A percentile compares a stretch with the other conserved stretches of the same genome.
These are phyloP conservation scores for Hypsibius dujardini DNA, from an alignment of 1,140 invertebrate species.

Conservation along the genomic window DNA sequence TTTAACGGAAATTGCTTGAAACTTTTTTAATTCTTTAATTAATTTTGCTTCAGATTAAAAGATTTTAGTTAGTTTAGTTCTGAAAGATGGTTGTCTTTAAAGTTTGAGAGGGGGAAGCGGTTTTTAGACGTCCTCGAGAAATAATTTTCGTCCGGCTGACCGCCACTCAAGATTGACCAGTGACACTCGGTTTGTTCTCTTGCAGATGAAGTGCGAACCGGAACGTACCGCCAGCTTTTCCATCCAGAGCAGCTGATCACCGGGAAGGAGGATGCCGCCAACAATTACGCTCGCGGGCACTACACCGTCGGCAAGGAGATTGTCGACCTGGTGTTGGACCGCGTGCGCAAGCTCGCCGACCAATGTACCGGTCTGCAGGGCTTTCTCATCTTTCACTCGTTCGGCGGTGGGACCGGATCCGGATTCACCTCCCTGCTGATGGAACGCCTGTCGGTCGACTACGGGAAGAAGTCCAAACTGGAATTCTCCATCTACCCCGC, in stretches of 20 bases:
- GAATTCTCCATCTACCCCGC: constrained; percentile 62
- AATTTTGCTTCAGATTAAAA: no score
- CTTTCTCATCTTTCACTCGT: constrained; percentile 39
- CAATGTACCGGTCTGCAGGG: constrained; percentile 60
- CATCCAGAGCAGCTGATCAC: constrained; percentile 65
- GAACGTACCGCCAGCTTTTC: constrained; percentile 52
- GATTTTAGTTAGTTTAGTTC: no score
- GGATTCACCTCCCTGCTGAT: constrained; percentile 57
- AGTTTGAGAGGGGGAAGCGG: no score
- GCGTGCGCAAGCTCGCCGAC: constrained; percentile 47
- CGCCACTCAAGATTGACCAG: no score
- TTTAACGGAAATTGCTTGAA: no score
- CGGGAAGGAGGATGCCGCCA: constrained; percentile 60
- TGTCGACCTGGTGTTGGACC: constrained; percentile 34
- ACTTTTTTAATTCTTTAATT: no score
- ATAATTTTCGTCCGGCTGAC: no score
- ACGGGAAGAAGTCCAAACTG: constrained; percentile 50
- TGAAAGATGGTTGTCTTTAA: no score
- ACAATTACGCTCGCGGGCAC: constrained; percentile 41
- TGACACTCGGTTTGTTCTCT: constrained; percentile 20
- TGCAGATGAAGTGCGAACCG: constrained; percentile 28
- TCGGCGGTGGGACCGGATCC: constrained; percentile 44
- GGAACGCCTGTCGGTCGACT: constrained; percentile 48
- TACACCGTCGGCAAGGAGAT: constrained; percentile 43
- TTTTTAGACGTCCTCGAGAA: no score